These are phyloP conservation scores for Rhizomys pruinosus DNA, from an alignment of 2,113 vertebrate species.

Conservation along the genomic window DNA sequence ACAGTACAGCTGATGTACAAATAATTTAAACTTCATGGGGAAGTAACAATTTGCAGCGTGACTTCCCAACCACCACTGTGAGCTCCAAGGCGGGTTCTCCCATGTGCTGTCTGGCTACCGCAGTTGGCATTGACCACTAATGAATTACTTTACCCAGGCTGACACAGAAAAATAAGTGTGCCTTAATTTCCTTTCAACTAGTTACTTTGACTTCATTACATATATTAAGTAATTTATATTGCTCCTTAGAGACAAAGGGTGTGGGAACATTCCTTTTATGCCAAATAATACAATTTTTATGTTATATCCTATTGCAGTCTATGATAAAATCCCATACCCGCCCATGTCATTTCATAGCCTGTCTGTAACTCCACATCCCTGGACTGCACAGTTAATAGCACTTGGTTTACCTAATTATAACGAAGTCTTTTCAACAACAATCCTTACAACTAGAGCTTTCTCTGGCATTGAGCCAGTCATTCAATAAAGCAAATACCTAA, in stretches of 20 bases:
- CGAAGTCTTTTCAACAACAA: constrained; percentile 76
- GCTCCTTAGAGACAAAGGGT: constrained; percentile 59
- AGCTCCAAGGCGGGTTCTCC: not conserved
- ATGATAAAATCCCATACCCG: constrained; percentile 60
- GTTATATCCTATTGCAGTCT: constrained; percentile 35
- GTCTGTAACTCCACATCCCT: constrained; percentile 55
- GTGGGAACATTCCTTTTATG: constrained; percentile 37
- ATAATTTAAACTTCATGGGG: not conserved
- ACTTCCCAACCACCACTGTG: not conserved
- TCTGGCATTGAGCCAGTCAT: constrained; percentile 69
- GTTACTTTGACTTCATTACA: constrained; percentile 61
- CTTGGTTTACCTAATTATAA: constrained; percentile 76
- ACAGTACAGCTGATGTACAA: not conserved
- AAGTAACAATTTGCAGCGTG: not conserved
- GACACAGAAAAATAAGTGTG: constrained; percentile 43
- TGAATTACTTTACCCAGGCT: constrained; percentile 5
- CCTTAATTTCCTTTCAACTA: constrained; percentile 51
- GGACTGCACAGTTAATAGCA: constrained; percentile 62
- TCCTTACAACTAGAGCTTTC: constrained; percentile 67
- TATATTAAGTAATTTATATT: constrained; percentile 67
- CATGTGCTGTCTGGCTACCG: not conserved
- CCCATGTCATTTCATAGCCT: constrained; percentile 58
- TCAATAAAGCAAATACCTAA: constrained; percentile 66
- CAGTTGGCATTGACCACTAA: not conserved
- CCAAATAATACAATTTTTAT: constrained; percentile 51